Percentiles rank a stretch among this genome's conserved stretches.
Conservation (phyloP, 2,113 vertebrate species). For the Ctenodactylus gundi region DNA sequence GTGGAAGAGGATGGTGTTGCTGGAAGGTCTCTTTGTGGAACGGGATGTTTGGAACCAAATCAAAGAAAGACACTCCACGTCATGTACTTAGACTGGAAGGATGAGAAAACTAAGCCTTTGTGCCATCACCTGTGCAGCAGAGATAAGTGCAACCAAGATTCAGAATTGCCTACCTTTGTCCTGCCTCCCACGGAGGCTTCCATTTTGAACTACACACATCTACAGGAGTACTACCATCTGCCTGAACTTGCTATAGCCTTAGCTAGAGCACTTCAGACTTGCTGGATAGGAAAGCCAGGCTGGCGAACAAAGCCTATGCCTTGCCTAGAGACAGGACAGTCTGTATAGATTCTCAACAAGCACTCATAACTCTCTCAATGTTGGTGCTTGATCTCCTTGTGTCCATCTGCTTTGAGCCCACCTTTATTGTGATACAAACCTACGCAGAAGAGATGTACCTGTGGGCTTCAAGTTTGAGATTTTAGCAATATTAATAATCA, state of each 20-base stretch:
- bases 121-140: not conserved
- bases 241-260: not conserved
- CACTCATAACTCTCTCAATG: too few species aligned
- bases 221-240: too few species aligned
- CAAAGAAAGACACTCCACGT: not conserved
- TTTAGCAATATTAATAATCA: not conserved
- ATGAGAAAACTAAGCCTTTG: not conserved
- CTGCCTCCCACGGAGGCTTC: not conserved
- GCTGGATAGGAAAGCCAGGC: not conserved
- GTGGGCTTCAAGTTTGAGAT: not conserved
- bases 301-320: not conserved
- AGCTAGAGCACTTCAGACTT: not conserved
- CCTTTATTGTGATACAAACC: not conserved
- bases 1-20: not conserved
- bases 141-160: not conserved
- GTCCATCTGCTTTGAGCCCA: not conserved
- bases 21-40: not conserved
- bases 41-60: not conserved
- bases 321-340: not conserved
- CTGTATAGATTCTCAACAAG: not conserved
- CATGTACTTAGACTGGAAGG: not conserved
- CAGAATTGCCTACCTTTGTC: not conserved
- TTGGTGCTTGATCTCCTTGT: not conserved
- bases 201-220: not conserved
- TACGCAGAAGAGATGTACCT: not conserved